Base-by-base conservation (phyloP, 2,113 vertebrate genomes). In the Monarcha castaneiventris region DNA sequence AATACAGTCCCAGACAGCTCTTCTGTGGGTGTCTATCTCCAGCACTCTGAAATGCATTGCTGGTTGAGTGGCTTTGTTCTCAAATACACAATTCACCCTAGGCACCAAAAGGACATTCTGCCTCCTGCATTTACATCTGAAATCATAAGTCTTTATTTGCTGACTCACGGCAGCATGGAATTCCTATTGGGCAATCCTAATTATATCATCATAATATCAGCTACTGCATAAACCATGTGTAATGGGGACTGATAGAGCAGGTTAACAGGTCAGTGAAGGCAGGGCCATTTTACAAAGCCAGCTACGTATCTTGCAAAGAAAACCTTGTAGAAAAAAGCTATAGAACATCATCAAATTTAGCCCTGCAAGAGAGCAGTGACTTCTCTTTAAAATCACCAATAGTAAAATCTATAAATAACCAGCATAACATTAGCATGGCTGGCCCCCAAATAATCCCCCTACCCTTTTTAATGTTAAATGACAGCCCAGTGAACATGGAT, bases 401-500 rank as follows among this genome's bases (percentile, higher is more conserved):
- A 89, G 39, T 44, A 94, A 33, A 64, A 52, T 73, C 94, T 96
- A 96, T 97, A 97, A 96, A 82, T 94, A 97, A 75, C 77, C 32
- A 73, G 84, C 52, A 78, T n/a, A 66, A 84, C 62, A 94, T 94
- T 94, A 95, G 33, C 52, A 79, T 81, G 82, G 92, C 83, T 94
- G 89, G 87, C 80, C 93, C 93, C 89, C 67, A 91, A 94, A 87
- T 85, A 96, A 93, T 89, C 93, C 64, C 89, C 78, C 79, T 95
- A 95, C 87, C 85, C 95, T 93, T 83, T 95, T 89, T 92, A 97
- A 96, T 85, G 77, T 93, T 97, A 95, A 96, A 89, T 94, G 97
- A 96, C 97, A 97, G 83, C 89, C 54, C 95, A 72, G 73, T 94
- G 97, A 97, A 96, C 94, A 91, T 96, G 92, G 87, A 94, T 97